Evolutionary conservation across 37 sponge, comb jelly and placozoan genomes (phyloP).

Genomic region (Ianthella basta): DNA sequence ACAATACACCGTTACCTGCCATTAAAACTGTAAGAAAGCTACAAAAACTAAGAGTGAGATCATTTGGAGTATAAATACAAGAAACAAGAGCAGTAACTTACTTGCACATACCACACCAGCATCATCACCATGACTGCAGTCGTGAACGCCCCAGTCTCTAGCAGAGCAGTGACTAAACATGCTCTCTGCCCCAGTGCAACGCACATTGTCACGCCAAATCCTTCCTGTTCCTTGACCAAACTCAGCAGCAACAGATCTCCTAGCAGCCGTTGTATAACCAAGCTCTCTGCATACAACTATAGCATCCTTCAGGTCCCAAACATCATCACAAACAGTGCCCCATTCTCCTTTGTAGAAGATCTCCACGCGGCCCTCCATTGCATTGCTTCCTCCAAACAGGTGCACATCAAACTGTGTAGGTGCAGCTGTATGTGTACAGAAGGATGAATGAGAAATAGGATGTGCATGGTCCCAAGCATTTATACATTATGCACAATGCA

Average conservation of each 20-base stretch:
- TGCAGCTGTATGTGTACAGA: neutral
- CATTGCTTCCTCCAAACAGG: slow-evolving; percentile 9
- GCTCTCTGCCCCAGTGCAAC: slow-evolving; percentile 17
- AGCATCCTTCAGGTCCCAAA: no score
- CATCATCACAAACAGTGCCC: no score
- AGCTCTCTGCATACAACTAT: no score
- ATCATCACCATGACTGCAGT: slow-evolving; percentile 58
- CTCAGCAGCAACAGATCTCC: neutral
- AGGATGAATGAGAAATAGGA: no score
- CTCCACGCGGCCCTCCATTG: neutral
- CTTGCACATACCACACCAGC: slow-evolving; percentile 48
- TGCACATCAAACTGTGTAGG: neutral
- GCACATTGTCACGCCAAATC: slow-evolving; percentile 16
- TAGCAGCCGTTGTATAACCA: neutral
- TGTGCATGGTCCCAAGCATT: no score
- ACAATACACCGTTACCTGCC: no score
- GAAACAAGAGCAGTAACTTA: slow-evolving; percentile 11
- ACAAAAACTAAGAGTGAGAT: no score
- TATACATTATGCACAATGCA: no score
- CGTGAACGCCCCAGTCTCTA: slow-evolving; percentile 6
- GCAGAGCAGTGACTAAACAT: slow-evolving; percentile 12
- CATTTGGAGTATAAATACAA: no score
- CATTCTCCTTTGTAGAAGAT: no score
- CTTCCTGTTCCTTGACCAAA: slow-evolving; percentile 23
- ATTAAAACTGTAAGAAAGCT: no score